A percentile compares a stretch with the other conserved stretches of the same genome.
Conservation (phyloP, 2,888 invertebrate genomes). For the Biston betularia region DNA sequence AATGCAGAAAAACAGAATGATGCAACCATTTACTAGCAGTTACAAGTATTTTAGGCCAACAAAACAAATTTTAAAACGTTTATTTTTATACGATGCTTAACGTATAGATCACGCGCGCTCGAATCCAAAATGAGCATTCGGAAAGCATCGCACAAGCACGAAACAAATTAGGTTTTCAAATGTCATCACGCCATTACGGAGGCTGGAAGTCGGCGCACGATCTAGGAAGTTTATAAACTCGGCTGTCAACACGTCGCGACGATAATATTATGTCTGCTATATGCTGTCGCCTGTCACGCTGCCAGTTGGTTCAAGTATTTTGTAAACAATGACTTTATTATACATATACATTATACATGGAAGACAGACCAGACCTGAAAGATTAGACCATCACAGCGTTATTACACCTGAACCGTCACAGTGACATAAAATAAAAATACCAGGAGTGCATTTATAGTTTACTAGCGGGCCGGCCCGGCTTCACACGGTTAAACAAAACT, state of each 20-base stretch:
- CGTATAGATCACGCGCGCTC: slow-evolving; percentile 16
- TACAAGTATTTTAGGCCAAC: no score
- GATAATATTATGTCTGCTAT: slow-evolving; percentile 17
- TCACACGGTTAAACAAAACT: no score
- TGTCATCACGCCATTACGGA: slow-evolving; percentile 43
- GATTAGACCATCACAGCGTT: no score
- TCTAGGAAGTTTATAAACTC: slow-evolving; percentile 42
- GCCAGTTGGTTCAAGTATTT: background rate
- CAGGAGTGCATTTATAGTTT: no score
- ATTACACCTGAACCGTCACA: no score
- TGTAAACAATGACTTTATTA: background rate
- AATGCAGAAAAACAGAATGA: no score
- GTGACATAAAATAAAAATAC: no score
- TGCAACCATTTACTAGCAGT: no score
- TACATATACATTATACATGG: background rate
- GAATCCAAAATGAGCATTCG: slow-evolving; percentile 35
- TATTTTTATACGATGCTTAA: slow-evolving; percentile 1
- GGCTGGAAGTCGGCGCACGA: slow-evolving; percentile 47
- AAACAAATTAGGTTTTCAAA: slow-evolving; percentile 57
- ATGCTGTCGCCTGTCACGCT: background rate
- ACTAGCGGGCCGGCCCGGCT: no score
- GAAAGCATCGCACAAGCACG: slow-evolving; percentile 31
- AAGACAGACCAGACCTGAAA: no score
- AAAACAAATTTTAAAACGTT: background rate
- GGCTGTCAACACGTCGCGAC: slow-evolving; percentile 10